Percentiles rank a stretch among this genome's conserved stretches.
Evolutionary conservation across 1,140 invertebrate species (phyloP).

Genomic region (Meloidogyne hapla): DNA sequence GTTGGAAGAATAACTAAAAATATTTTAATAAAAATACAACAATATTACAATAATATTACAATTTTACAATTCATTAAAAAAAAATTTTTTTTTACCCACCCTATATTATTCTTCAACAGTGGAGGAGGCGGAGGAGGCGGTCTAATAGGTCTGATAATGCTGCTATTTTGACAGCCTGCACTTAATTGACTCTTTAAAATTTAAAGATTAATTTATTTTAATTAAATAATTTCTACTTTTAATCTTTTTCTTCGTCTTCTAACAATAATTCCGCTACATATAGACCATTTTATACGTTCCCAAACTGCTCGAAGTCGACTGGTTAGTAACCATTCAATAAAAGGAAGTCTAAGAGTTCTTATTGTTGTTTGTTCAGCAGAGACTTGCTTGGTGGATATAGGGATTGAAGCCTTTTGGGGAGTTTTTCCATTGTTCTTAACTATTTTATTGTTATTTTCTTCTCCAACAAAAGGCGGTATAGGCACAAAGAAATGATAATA

Average conservation of each 20-base stretch:
- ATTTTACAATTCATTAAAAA: too few species aligned
- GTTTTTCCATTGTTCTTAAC: neutral
- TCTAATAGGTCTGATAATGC: neutral
- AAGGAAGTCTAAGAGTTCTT: neutral
- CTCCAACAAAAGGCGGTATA: neutral
- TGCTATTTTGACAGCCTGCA: neutral
- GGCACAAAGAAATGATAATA: constrained; percentile 7
- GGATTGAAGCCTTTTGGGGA: neutral
- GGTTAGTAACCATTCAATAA: neutral
- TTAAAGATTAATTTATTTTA: neutral
- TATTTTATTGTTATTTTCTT: neutral
- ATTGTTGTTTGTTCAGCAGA: neutral
- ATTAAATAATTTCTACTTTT: neutral
- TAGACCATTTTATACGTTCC: neutral
- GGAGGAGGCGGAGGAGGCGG: constrained; percentile 17
- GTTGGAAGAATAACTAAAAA: neutral
- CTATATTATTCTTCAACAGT: neutral
- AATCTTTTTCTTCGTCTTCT: neutral
- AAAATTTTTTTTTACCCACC: neutral
- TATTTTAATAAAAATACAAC: too few species aligned
- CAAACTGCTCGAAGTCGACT: neutral
- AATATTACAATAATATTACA: too few species aligned
- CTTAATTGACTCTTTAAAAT: neutral
- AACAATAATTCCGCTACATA: neutral
- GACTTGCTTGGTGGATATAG: neutral